phyloP scores from a whole-genome alignment of 2,113 vertebrate species.

The Erinaceus europaeus region DNA sequence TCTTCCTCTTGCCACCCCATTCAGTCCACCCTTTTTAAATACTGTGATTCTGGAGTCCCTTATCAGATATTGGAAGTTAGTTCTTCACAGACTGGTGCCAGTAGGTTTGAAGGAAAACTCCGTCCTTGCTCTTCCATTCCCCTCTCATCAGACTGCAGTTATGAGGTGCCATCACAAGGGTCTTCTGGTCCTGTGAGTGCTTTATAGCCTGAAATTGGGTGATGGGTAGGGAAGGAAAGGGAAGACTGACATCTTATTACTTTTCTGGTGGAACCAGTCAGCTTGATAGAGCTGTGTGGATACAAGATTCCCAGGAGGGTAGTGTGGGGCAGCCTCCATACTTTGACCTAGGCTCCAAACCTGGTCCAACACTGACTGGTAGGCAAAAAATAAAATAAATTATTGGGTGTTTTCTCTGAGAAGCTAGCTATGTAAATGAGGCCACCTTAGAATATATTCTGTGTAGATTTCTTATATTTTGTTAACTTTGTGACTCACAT shows the following conservation, averaged over 20 bases:
- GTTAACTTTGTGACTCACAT: conserved; percentile 39
- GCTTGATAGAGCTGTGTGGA: background rate
- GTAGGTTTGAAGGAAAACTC: background rate
- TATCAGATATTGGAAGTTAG: background rate
- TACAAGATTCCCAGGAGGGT: background rate
- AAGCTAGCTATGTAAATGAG: conserved; percentile 26
- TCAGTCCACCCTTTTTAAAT: background rate
- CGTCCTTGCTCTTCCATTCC: background rate
- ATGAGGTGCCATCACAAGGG: background rate
- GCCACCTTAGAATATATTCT: conserved; percentile 46
- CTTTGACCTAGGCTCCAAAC: background rate
- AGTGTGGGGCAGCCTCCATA: background rate
- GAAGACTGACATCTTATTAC: no score
- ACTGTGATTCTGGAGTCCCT: background rate
- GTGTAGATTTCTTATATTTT: conserved; percentile 57
- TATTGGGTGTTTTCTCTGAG: conserved; percentile 12
- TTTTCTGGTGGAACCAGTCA: background rate
- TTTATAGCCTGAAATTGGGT: background rate
- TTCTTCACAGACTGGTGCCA: background rate
- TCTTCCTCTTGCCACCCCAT: background rate
- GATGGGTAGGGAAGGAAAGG: background rate
- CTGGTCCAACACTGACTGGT: background rate
- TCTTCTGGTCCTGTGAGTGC: background rate
- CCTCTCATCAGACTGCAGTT: background rate
- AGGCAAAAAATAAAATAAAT: background rate